A percentile compares a stretch with the other conserved stretches of the same genome.
Conservation (phyloP, 2,113 vertebrate genomes). For the Acinonyx jubatus region DNA sequence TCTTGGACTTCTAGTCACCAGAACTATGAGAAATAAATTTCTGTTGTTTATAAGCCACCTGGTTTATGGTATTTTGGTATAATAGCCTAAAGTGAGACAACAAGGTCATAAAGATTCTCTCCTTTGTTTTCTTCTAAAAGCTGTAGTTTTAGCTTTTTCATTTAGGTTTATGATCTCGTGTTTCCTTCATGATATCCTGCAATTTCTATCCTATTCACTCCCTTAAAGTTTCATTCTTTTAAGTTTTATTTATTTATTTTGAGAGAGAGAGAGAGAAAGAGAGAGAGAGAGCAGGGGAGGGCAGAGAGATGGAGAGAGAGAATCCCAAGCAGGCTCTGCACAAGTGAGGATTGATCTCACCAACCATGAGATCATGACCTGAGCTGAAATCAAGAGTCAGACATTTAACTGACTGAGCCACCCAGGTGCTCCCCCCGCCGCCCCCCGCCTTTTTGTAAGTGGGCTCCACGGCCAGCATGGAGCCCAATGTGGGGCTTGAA, state of each 20-base stretch:
- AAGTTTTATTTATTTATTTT: neutral
- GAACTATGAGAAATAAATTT: neutral
- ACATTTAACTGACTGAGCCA: too few species aligned
- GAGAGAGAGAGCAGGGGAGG: too few species aligned
- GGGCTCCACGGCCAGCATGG: neutral
- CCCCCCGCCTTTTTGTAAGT: too few species aligned
- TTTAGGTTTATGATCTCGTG: neutral
- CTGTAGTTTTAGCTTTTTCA: neutral
- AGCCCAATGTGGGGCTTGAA: neutral
- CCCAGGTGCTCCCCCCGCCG: too few species aligned
- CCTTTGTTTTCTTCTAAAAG: constrained; percentile 3
- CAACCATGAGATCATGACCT: too few species aligned
- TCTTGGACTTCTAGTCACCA: neutral
- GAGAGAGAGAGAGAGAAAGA: neutral
- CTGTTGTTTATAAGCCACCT: neutral
- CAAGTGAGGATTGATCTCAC: too few species aligned
- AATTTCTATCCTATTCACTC: neutral
- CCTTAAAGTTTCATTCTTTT: neutral
- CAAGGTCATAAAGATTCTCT: neutral
- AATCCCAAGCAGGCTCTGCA: too few species aligned
- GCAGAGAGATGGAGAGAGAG: too few species aligned
- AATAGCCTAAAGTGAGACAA: neutral
- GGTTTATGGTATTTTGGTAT: neutral
- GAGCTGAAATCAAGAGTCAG: too few species aligned
- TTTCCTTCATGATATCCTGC: neutral